phyloP scores from a whole-genome alignment of 2,888 invertebrate species.

The Lasioglossum pauxillum region DNA sequence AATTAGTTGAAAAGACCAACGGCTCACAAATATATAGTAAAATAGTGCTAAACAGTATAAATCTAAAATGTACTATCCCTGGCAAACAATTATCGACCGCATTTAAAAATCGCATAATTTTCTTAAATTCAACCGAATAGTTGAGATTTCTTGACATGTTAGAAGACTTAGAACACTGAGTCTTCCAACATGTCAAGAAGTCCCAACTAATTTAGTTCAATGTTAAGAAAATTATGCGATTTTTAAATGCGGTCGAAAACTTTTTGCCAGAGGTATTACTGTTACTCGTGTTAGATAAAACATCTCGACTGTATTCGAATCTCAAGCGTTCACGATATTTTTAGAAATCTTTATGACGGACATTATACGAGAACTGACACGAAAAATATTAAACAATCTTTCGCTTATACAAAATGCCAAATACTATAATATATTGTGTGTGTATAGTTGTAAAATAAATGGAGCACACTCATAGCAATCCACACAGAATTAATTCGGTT shows the following conservation, averaged over 20 bases:
- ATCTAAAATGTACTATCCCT: slow-evolving; percentile 12
- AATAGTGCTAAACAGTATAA: slow-evolving; percentile 30
- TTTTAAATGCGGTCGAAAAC: too few species aligned
- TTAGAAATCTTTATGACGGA: slow-evolving; percentile 19
- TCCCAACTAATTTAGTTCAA: too few species aligned
- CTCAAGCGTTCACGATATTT: slow-evolving; percentile 23
- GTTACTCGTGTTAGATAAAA: slow-evolving; percentile 18
- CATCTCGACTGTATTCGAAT: slow-evolving; percentile 19
- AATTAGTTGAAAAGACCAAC: slow-evolving; percentile 41
- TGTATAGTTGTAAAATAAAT: slow-evolving; percentile 33
- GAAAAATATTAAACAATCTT: slow-evolving; percentile 25
- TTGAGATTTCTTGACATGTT: too few species aligned
- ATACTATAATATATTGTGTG: slow-evolving; percentile 8
- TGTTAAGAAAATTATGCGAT: too few species aligned
- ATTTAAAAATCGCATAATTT: too few species aligned
- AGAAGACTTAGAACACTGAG: too few species aligned
- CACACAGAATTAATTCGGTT: slow-evolving; percentile 32
- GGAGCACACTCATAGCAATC: slow-evolving; percentile 32
- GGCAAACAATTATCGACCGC: too few species aligned
- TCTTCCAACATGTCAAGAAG: too few species aligned
- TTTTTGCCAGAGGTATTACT: background rate
- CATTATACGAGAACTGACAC: slow-evolving; percentile 14
- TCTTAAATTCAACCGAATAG: too few species aligned
- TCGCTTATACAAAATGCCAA: slow-evolving; percentile 25
- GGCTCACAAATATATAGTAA: slow-evolving; percentile 13